Percentiles rank a stretch among this genome's conserved stretches.
Evolutionary conservation across 2,888 invertebrate species (phyloP).

Genomic region (Drosophila antonietae): DNA sequence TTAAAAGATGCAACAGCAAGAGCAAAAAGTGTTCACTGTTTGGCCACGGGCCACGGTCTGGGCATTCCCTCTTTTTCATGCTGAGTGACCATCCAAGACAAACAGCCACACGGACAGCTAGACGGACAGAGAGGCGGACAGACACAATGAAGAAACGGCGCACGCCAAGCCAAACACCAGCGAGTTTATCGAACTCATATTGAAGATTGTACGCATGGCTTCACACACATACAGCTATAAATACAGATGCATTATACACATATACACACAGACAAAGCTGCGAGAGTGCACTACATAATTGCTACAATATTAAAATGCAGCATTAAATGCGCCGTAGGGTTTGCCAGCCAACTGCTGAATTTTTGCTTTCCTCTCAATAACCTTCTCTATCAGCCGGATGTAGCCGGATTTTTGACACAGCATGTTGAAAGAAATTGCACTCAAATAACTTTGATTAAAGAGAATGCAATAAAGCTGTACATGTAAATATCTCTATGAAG

Average conservation of each 20-base stretch:
- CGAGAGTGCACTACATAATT: constrained; percentile 57
- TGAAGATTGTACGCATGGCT: constrained; percentile 81
- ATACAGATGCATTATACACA: constrained; percentile 16
- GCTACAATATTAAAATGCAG: constrained; percentile 51
- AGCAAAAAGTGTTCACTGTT: constrained; percentile 3
- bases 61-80: constrained; percentile 59
- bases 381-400: constrained; percentile 22
- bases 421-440: constrained; percentile 1
- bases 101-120: constrained; percentile 24
- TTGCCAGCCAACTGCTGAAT: constrained; percentile 21
- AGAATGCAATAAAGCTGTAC: not conserved
- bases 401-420: constrained; percentile 1
- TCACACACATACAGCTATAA: constrained; percentile 46
- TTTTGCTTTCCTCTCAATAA: constrained; percentile 16
- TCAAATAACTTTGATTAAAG: not conserved
- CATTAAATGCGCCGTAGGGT: constrained; percentile 28
- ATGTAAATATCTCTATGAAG: not conserved
- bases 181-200: constrained; percentile 79
- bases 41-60: constrained; percentile 10
- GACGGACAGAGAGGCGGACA: constrained; percentile 45
- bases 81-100: constrained; percentile 71
- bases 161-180: constrained; percentile 76
- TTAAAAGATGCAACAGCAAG: constrained; percentile 28
- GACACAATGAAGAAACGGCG: constrained; percentile 66
- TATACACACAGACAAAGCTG: constrained; percentile 30